A percentile compares a stretch with the other conserved stretches of the same genome.
Evolutionary conservation across 2,113 vertebrate genomes (phyloP).

Genomic region (Leucosticte australis): DNA sequence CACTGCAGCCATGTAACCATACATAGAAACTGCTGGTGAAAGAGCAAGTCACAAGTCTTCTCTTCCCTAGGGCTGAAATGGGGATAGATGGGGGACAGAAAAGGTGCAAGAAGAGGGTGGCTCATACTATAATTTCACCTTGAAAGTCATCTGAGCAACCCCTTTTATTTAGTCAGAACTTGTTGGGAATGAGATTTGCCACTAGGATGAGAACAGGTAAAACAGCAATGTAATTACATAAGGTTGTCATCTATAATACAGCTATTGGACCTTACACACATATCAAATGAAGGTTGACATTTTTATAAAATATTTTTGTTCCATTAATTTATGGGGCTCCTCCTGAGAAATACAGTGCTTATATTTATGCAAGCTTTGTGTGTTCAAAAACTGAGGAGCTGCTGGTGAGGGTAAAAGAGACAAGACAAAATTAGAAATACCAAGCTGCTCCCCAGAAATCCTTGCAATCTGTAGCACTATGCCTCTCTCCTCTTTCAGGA

Average conservation of each 20-base stretch:
- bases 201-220: not conserved
- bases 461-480: not conserved
- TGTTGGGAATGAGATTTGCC: not conserved
- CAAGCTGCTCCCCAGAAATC: not conserved
- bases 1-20: not conserved
- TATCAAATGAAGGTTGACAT: not conserved
- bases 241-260: not conserved
- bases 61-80: not conserved
- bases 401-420: not conserved
- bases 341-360: not conserved
- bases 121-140: not conserved
- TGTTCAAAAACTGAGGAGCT: not conserved
- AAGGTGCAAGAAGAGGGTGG: not conserved
- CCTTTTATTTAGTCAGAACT: not conserved
- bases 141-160: not conserved
- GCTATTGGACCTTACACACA: not conserved
- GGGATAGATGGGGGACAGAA: not conserved
- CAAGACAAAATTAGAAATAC: not conserved
- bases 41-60: not conserved
- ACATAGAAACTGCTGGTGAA: not conserved
- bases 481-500: not conserved
- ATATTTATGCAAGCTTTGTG: not conserved
- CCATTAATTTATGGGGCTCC: not conserved
- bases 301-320: not conserved
- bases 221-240: not conserved